phyloP scores from a whole-genome alignment of 2,797 vertebrate genomes.

The Lepilemur ruficaudatus region DNA sequence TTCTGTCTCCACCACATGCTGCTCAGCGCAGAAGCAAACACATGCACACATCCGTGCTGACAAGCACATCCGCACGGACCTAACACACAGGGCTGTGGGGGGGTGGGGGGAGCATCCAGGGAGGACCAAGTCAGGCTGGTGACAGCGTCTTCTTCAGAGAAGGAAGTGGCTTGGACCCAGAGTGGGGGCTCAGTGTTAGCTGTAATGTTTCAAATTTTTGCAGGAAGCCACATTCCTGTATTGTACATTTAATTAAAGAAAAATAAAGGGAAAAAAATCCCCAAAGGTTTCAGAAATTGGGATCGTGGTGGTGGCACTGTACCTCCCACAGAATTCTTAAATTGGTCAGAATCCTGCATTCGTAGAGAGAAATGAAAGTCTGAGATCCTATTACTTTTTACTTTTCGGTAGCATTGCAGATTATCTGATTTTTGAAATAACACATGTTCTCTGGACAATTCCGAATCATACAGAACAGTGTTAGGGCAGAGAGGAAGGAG shows the following conservation, averaged over 20 bases:
- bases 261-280: background rate
- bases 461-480: rapidly evolving
- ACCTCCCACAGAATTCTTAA: background rate
- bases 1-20: rapidly evolving
- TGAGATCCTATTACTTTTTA: background rate
- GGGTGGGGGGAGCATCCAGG: too few species aligned
- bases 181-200: background rate
- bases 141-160: background rate
- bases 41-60: background rate
- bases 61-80: rapidly evolving
- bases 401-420: background rate
- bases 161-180: background rate
- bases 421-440: background rate
- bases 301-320: rapidly evolving
- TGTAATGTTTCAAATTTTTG: background rate
- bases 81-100: background rate
- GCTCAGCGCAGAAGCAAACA: background rate
- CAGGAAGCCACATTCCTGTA: background rate
- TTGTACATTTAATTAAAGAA: background rate
- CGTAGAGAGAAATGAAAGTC: background rate
- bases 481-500: background rate
- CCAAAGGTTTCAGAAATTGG: background rate
- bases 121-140: background rate
- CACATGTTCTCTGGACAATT: background rate
- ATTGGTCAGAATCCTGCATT: background rate